These are phyloP conservation scores for Gymnocephalus cernua DNA, from an alignment of 2,113 vertebrate genomes.

Conservation along the genomic window DNA sequence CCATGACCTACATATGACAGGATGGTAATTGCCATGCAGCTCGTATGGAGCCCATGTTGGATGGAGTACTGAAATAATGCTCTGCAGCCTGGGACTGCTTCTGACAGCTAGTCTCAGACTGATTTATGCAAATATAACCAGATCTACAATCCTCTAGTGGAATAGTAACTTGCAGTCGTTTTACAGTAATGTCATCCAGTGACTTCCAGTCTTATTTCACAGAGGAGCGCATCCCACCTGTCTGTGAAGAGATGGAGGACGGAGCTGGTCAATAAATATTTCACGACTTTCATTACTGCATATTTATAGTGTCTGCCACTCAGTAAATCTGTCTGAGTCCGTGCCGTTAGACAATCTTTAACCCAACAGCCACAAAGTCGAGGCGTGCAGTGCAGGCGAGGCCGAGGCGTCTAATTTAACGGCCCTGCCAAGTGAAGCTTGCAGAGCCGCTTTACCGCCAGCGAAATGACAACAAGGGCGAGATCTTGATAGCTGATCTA, in stretches of 20 bases:
- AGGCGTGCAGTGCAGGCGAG: neutral
- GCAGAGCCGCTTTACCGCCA: neutral
- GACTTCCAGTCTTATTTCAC: slow-evolving; percentile 46
- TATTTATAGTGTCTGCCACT: slow-evolving; percentile 70
- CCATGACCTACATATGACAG: slow-evolving; percentile 63
- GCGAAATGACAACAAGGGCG: slow-evolving; percentile 12
- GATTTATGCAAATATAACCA: slow-evolving; percentile 65
- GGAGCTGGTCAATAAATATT: slow-evolving; percentile 72
- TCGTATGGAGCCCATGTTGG: slow-evolving; percentile 22
- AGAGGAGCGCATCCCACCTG: slow-evolving; percentile 61
- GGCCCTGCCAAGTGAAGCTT: slow-evolving; percentile 29
- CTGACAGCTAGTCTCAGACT: slow-evolving; percentile 44
- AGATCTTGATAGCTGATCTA: slow-evolving; percentile 26
- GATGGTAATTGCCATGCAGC: slow-evolving; percentile 38
- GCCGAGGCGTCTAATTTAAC: slow-evolving; percentile 42
- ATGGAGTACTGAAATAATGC: slow-evolving; percentile 38
- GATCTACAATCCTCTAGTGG: slow-evolving; percentile 41
- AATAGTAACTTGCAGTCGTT: slow-evolving; percentile 48
- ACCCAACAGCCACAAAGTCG: slow-evolving; percentile 34
- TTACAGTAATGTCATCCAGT: slow-evolving; percentile 48
- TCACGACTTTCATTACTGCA: slow-evolving; percentile 71
- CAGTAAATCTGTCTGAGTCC: slow-evolving; percentile 54
- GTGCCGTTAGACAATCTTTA: slow-evolving; percentile 50
- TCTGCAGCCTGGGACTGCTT: slow-evolving; percentile 4
- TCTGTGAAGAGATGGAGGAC: slow-evolving; percentile 47